Evolutionary conservation across 1,140 invertebrate genomes (phyloP), one percentile per base, ranked within the genome.

Genomic region (Vollenhovia emeryi): DNA sequence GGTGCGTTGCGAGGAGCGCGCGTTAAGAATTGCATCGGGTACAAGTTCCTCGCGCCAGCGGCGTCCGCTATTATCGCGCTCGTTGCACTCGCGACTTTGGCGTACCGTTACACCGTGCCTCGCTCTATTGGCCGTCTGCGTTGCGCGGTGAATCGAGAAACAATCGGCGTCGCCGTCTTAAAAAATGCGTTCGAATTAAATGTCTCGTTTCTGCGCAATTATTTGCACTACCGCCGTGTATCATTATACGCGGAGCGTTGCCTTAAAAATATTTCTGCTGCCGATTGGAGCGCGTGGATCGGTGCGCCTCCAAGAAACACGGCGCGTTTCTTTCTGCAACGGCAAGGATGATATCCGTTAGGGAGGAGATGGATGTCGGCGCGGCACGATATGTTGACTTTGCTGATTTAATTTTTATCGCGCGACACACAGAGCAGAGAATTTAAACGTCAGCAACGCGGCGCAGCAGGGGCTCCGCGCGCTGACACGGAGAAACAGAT

Each of bases 391-490:
- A 5, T 40, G 66, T 82, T 43, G 59, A 68, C 45, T 64, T 33
- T 43, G 30, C 24, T 36, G 24, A 59, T 82, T 45, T 59, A 36
- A 71, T 82, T 78, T 85, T 78, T 68, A 78, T 79, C 74, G 48
- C 43, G 83, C 79, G 18, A 3, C 4, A n/a, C 27, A 43, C 18
- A 33, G 27, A 30, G 57, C 50, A 57, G 66, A 57, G 36, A 71
- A 71, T 57, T 66, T 33, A 59, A 82, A 57, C 78, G 66, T 78
- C 79, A 73, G 36, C 83, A 24, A 55, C 33, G 45, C 45, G 59
- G 13, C 36, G 33, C 11, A 24, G 45, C 57, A 36, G 60, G 7
- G 21, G 9, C 36, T 75, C 24, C 1, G 21, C 21, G 69, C 18
- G 11, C 36, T 40, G 57, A n/a, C 21, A 62, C 45, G 3, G 27